These are phyloP conservation scores for Onthophagus taurus DNA, from an alignment of 1,140 invertebrate genomes.

Conservation along the genomic window DNA sequence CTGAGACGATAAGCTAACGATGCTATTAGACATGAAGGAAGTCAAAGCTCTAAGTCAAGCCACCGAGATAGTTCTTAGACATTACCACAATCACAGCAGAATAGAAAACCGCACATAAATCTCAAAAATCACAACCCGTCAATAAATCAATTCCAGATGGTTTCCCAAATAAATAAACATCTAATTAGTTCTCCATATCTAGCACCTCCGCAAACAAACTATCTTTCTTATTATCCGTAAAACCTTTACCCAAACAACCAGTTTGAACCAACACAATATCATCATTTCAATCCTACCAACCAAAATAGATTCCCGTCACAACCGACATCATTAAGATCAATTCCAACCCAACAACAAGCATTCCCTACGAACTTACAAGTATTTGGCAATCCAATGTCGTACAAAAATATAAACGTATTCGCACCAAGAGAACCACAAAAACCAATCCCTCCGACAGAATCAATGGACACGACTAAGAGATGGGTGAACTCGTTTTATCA, in stretches of 20 bases:
- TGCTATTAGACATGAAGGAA: background rate
- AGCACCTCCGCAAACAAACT: background rate
- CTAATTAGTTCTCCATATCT: background rate
- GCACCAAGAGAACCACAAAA: constrained; percentile 3
- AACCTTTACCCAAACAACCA: background rate
- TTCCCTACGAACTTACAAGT: constrained; percentile 18
- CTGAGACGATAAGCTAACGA: background rate
- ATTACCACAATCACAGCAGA: background rate
- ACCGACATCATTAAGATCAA: constrained; percentile 15
- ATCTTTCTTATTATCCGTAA: background rate
- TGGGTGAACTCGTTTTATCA: no score
- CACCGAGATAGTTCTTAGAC: background rate
- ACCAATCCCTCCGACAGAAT: constrained; percentile 2
- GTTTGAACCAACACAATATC: background rate
- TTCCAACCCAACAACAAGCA: constrained; percentile 8
- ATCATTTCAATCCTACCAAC: background rate
- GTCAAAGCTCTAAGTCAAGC: background rate
- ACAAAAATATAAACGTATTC: constrained; percentile 15
- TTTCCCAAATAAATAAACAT: background rate
- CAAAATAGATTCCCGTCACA: constrained; percentile 16
- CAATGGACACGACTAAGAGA: no score
- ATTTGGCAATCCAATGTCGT: constrained; percentile 14
- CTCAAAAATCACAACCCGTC: background rate
- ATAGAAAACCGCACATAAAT: background rate
- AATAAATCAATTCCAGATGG: background rate